Conservation (phyloP, 2,888 invertebrate species). For the Scaptomyza parva region DNA sequence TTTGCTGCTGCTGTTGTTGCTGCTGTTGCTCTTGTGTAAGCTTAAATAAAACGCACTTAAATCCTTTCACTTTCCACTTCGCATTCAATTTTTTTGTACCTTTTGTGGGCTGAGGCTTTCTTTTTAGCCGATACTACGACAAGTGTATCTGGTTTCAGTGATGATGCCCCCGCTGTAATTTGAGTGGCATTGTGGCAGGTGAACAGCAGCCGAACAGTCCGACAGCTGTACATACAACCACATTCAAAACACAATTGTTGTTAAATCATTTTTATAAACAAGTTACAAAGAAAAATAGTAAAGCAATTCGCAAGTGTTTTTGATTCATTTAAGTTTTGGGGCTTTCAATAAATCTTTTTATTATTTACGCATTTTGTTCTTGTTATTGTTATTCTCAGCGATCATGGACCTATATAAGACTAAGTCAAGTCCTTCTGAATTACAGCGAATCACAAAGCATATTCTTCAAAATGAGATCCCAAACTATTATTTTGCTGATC, state of each 20-base stretch:
- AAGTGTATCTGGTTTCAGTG: conserved; percentile 42
- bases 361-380: background rate
- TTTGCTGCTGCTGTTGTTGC: background rate
- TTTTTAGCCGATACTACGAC: conserved; percentile 27
- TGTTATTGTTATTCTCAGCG: background rate
- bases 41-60: conserved; percentile 55
- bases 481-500: conserved; percentile 3
- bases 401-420: conserved; percentile 34
- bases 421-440: background rate
- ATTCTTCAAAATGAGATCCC: conserved; percentile 29
- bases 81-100: conserved; percentile 41
- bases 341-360: background rate
- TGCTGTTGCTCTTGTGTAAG: conserved; percentile 46
- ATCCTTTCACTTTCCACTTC: conserved; percentile 71
- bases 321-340: background rate
- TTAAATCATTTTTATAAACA: background rate
- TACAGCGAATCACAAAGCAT: background rate
- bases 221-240: background rate
- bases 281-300: background rate
- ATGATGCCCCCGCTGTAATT: conserved; percentile 19
- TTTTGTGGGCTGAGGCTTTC: conserved; percentile 44
- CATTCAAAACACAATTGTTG: background rate
- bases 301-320: background rate
- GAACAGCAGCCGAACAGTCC: background rate
- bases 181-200: conserved; percentile 17